These are phyloP conservation scores for Dipodomys stephensi DNA, from an alignment of 2,113 vertebrate species.

Conservation along the genomic window DNA sequence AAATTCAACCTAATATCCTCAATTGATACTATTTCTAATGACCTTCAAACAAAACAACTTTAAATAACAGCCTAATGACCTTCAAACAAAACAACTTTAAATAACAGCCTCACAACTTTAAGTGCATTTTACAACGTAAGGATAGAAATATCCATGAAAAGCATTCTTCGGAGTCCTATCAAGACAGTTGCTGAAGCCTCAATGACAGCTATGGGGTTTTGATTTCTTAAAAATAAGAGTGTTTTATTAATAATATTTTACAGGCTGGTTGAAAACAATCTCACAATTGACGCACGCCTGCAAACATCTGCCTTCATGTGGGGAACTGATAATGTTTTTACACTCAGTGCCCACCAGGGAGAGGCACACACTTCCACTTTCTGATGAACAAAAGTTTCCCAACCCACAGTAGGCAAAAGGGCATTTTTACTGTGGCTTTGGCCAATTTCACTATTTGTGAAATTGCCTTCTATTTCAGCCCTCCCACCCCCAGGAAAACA, in stretches of 20 bases:
- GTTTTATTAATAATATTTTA: conserved; percentile 4
- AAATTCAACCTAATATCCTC: not conserved
- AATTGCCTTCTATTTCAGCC: conserved; percentile 19
- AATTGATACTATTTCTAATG: not conserved
- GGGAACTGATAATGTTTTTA: not conserved
- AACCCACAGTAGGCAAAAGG: conserved; percentile 44
- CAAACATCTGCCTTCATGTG: conserved; percentile 59
- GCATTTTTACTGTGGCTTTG: not conserved
- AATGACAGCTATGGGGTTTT: not conserved
- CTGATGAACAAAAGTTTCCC: conserved; percentile 52
- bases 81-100: conserved; percentile 25
- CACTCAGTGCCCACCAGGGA: not conserved
- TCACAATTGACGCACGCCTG: not conserved
- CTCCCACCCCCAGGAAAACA: conserved; percentile 39
- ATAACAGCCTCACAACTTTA: not conserved
- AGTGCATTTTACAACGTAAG: not conserved
- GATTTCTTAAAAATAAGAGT: not conserved
- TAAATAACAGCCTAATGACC: not conserved
- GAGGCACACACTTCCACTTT: conserved; percentile 51
- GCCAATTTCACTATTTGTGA: conserved; percentile 58
- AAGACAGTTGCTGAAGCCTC: not conserved
- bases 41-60: conserved; percentile 16
- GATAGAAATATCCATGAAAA: not conserved
- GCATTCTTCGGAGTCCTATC: not conserved
- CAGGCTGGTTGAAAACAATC: not conserved